These are phyloP conservation scores for Chaetorhynchus papuensis DNA, from an alignment of 2,113 vertebrate genomes.

Conservation along the genomic window DNA sequence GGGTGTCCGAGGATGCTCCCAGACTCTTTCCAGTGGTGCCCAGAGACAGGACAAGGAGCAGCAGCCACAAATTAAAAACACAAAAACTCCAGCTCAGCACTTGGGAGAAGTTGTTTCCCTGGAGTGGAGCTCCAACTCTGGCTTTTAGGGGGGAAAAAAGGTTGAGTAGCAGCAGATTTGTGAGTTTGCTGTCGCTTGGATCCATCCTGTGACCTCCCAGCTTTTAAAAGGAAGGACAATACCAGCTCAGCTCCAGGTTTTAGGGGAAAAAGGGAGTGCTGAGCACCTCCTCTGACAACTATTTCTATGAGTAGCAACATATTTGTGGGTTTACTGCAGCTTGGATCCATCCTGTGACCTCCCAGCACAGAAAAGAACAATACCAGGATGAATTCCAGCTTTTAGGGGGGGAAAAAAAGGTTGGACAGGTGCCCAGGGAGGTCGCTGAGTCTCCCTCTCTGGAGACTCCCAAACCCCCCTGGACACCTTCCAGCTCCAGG, in stretches of 20 bases:
- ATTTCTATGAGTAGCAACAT: neutral
- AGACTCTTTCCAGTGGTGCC: neutral
- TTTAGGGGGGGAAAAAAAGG: neutral
- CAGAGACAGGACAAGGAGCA: neutral
- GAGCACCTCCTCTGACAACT: neutral
- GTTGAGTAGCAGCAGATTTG: neutral
- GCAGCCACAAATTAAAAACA: neutral
- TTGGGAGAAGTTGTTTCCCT: neutral
- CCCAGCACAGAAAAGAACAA: neutral
- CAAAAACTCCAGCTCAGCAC: too few relatives aligned
- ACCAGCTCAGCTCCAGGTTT: neutral
- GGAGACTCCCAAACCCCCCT: neutral
- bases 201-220: neutral
- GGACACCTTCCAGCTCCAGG: neutral
- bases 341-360: neutral
- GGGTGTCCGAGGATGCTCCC: neutral
- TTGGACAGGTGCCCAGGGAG: neutral
- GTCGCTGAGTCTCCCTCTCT: neutral
- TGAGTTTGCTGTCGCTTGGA: neutral
- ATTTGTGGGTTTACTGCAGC: neutral
- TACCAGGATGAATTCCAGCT: neutral
- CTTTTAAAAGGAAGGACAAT: neutral
- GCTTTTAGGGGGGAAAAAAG: neutral
- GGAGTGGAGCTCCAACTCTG: neutral
- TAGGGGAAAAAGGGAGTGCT: neutral